These are phyloP conservation scores for Macaca fascicularis DNA, from an alignment of 2,113 vertebrate species.

Conservation along the genomic window DNA sequence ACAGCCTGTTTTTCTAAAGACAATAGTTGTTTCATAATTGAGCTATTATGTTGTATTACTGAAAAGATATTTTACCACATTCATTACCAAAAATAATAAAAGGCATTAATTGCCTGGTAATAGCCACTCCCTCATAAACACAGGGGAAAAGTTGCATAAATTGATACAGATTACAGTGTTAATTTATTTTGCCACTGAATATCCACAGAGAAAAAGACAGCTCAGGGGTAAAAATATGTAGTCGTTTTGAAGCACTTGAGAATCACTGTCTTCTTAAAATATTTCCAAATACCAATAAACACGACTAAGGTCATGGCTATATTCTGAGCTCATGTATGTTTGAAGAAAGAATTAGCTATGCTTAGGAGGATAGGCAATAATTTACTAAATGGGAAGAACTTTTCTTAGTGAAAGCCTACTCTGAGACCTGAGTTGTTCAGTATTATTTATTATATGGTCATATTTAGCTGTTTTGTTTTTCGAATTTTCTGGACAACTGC, in stretches of 20 bases:
- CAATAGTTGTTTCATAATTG: not conserved
- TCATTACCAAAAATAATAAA: not conserved
- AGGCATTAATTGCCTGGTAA: not conserved
- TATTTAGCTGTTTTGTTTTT: not conserved
- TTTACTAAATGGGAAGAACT: not conserved
- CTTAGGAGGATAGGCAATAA: not conserved
- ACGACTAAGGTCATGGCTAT: not conserved
- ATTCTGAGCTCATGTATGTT: not conserved
- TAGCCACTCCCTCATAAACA: not conserved
- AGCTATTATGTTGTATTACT: not conserved
- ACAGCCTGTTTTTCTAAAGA: not conserved
- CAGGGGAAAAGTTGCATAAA: not conserved
- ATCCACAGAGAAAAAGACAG: not conserved
- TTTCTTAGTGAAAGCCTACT: not conserved
- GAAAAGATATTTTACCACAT: not conserved
- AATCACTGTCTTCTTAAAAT: constrained; percentile 19
- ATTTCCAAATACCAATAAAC: not conserved
- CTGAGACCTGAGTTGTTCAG: not conserved
- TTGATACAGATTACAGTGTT: not conserved
- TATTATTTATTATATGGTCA: not conserved
- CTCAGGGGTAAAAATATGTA: not conserved
- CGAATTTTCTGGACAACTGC: not conserved
- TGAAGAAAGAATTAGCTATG: constrained; percentile 18
- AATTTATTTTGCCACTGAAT: not conserved
- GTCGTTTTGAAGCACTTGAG: not conserved